Evolutionary conservation across 2,113 vertebrate species (phyloP), one percentile per base, ranked within the genome.

Genomic region (Alosa alosa): DNA sequence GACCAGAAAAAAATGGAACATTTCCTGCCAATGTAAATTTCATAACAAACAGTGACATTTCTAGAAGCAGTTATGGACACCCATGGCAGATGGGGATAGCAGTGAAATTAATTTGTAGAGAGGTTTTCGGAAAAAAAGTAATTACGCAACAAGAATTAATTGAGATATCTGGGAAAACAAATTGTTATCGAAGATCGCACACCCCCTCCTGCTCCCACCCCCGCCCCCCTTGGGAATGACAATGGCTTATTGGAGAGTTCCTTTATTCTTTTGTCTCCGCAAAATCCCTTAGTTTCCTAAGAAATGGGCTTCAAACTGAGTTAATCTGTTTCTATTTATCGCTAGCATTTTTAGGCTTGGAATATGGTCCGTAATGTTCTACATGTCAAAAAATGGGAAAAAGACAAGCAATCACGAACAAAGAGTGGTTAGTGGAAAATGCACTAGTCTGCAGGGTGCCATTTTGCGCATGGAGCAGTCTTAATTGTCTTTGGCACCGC

Each of bases 341-440:
- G 84, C 1, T 50, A 81, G 89, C 81, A 78, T 78, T 3, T 86
- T 1, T 36, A 50, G 78, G 81, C 81, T 82, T 83, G 92, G 92
- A 92, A 93, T 93, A 90, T 86, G 87, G 6, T 88, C 91, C 87
- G 86, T 91, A 90, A 92, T 90, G 25, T 64, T 81, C 47, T 87
- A 86, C 81, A 85, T 83, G 82, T 83, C 55, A 44, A 86, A 89
- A 89, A 6, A 90, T 88, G 83, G 83, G 83, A 86, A 87, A 84
- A 81, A 64, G 88, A 90, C 89, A 55, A 85, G 84, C 39, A 81
- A 82, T 83, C 81, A 47, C 64, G 46, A 87, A 13, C n/a, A 75
- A 86, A 84, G 45, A 60, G 25, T 13, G 45, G 22, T 55, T 36
- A 20, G 45, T 64, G 82, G 49, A 46, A 84, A 81, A 68, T 88